A percentile compares a stretch with the other conserved stretches of the same genome.
These are phyloP conservation scores for Dascillus cervinus DNA, from an alignment of 2,888 invertebrate genomes.

Conservation along the genomic window DNA sequence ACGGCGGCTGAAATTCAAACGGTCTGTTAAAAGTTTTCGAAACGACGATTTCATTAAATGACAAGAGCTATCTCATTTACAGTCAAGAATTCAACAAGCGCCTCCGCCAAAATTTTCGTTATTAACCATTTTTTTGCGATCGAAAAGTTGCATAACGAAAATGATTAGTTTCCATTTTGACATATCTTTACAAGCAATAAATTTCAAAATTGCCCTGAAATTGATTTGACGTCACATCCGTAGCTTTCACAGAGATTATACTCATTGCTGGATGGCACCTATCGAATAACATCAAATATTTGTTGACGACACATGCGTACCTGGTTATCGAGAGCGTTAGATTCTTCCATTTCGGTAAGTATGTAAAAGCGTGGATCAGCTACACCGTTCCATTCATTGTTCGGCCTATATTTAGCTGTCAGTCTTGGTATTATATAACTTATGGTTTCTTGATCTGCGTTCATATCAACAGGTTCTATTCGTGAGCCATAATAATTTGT, in stretches of 20 bases:
- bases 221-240: no score
- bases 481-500: slow-evolving; percentile 24
- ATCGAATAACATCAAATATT: no score
- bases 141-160: no score
- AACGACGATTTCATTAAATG: no score
- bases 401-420: slow-evolving; percentile 46
- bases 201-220: no score
- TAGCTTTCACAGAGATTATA: no score
- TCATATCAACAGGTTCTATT: slow-evolving; percentile 32
- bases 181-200: no score
- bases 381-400: slow-evolving; percentile 35
- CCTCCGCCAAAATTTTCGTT: not conserved
- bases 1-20: slow-evolving; percentile 10
- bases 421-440: slow-evolving; percentile 48
- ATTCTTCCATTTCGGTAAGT: slow-evolving; percentile 38
- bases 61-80: no score
- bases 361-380: slow-evolving; percentile 40
- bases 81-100: not conserved
- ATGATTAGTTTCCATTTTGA: no score
- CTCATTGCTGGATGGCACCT: no score
- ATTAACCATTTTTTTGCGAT: no score
- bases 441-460: slow-evolving; percentile 37
- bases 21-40: not conserved
- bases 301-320: no score
- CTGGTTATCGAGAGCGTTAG: slow-evolving; percentile 33